Percentiles rank a stretch among this genome's conserved stretches.
Conservation (phyloP, 1,140 invertebrate genomes). For the Scaptomyza pallida region DNA sequence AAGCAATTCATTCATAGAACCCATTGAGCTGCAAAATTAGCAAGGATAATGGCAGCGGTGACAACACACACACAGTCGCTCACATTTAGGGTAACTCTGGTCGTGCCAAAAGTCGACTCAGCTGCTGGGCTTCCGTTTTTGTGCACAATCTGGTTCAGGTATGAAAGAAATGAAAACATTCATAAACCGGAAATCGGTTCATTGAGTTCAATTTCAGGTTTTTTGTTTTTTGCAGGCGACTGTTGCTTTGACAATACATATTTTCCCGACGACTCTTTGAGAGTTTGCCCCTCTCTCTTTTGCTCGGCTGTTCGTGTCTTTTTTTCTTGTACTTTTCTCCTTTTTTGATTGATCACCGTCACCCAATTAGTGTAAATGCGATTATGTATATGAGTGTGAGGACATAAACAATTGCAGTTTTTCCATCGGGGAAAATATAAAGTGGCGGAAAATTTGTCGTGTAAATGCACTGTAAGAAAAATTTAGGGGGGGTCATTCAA, state of each 20-base stretch:
- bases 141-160: conserved; percentile 78
- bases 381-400: conserved; percentile 79
- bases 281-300: conserved; percentile 6
- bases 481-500: too few relatives aligned
- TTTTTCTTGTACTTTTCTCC: conserved; percentile 26
- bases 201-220: conserved; percentile 62
- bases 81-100: conserved; percentile 9
- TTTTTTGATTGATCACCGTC: conserved; percentile 80
- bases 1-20: conserved; percentile 48
- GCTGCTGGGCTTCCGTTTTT: conserved; percentile 71
- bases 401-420: conserved; percentile 48
- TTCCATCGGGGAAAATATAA: conserved; percentile 17
- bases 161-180: conserved; percentile 14
- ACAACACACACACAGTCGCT: conserved; percentile 59
- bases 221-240: conserved; percentile 38
- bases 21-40: conserved; percentile 83
- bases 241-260: conserved; percentile 58
- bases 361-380: conserved; percentile 83
- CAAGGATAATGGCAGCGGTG: conserved; percentile 81
- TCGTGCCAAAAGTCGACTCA: conserved; percentile 68
- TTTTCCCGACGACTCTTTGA: conserved; percentile 10
- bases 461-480: conserved; percentile 50
- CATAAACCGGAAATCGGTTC: conserved; percentile 78
- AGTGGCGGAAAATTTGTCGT: conserved; percentile 18
- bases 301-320: neutral